Conservation (phyloP, 1,140 invertebrate genomes). For the Periplaneta americana region DNA sequence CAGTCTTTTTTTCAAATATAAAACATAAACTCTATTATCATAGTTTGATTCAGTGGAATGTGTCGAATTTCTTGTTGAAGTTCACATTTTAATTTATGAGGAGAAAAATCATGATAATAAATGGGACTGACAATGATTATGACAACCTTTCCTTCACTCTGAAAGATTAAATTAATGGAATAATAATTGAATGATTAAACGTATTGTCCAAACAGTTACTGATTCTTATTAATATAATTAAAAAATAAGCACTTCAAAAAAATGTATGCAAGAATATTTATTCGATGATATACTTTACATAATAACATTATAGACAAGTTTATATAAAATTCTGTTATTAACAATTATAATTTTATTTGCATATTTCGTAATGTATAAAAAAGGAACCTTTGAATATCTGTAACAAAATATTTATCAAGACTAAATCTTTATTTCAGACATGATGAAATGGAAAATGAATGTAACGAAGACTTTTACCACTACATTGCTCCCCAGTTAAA, state of each 20-base stretch:
- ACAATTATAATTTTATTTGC: background rate
- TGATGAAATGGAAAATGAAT: background rate
- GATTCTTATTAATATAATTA: background rate
- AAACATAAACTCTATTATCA: too few species aligned
- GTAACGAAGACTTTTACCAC: background rate
- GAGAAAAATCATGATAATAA: too few species aligned
- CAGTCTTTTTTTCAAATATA: too few species aligned
- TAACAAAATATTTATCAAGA: background rate
- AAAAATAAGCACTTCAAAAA: background rate
- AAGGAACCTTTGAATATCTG: background rate
- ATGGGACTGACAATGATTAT: too few species aligned
- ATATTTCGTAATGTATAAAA: background rate
- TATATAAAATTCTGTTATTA: background rate
- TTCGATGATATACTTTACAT: background rate
- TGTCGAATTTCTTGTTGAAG: too few species aligned
- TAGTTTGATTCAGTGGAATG: too few species aligned
- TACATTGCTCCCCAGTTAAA: background rate
- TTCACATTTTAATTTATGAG: too few species aligned
- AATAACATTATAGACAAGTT: background rate
- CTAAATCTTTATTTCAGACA: background rate
- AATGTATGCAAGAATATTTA: background rate
- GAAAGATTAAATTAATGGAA: too few species aligned
- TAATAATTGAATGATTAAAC: background rate
- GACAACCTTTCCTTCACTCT: too few species aligned
- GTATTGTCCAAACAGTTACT: background rate